phyloP scores from a whole-genome alignment of 2,113 vertebrate genomes.

The Tachysurus fulvidraco region DNA sequence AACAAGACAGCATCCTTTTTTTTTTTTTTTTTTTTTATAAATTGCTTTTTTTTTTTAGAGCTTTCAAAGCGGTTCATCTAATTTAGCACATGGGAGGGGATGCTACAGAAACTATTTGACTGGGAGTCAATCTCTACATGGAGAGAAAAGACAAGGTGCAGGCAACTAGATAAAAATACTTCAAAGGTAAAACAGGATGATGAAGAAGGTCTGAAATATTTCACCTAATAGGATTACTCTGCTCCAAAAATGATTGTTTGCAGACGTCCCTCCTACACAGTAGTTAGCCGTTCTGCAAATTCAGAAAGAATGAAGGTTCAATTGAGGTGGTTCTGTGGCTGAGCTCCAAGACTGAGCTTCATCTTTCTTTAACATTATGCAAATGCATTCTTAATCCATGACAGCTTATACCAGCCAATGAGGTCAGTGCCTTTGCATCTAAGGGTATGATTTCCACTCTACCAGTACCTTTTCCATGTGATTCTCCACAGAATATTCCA shows the following conservation, averaged over 20 bases:
- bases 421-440: slow-evolving; percentile 53
- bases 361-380: slow-evolving; percentile 55
- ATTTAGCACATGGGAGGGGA: slow-evolving; percentile 39
- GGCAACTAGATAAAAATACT: slow-evolving; percentile 48
- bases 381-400: slow-evolving; percentile 56
- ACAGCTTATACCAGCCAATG: slow-evolving; percentile 54
- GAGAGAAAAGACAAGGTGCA: slow-evolving; percentile 35
- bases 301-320: slow-evolving; percentile 40
- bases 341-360: slow-evolving; percentile 28
- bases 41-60: not conserved
- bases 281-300: slow-evolving; percentile 30
- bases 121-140: slow-evolving; percentile 36
- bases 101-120: slow-evolving; percentile 35
- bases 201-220: slow-evolving; percentile 47
- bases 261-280: slow-evolving; percentile 38
- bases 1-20: not conserved
- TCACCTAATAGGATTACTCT: slow-evolving; percentile 56
- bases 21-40: not conserved
- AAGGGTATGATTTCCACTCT: slow-evolving; percentile 42
- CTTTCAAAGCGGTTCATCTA: slow-evolving; percentile 37
- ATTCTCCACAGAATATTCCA: slow-evolving; percentile 34
- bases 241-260: slow-evolving; percentile 53
- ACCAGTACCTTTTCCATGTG: slow-evolving; percentile 41
- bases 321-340: slow-evolving; percentile 45
- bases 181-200: slow-evolving; percentile 57